Conservation (phyloP, 2,113 vertebrate species). For the Pseudopipra pipra region DNA sequence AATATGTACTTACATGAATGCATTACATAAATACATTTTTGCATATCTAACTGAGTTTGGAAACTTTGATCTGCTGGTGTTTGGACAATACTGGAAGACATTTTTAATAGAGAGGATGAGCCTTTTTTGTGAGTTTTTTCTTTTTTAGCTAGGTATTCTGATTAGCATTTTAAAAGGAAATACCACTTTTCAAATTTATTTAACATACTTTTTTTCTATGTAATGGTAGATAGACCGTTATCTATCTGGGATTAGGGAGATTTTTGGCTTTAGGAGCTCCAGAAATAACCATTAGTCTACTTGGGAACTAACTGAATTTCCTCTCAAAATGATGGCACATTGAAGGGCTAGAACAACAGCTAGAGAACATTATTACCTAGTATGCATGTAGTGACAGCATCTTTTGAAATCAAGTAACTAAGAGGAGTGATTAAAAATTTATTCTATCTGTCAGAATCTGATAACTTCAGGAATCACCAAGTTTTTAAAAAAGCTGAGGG, state of each 20-base stretch:
- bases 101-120: neutral
- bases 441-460: neutral
- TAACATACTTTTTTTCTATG: neutral
- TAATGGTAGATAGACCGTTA: neutral
- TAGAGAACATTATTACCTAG: neutral
- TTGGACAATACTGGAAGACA: neutral
- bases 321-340: neutral
- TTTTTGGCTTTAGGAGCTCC: neutral
- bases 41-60: neutral
- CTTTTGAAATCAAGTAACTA: neutral
- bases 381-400: rapidly evolving
- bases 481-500: neutral
- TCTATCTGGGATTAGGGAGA: neutral
- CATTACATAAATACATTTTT: neutral
- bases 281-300: neutral
- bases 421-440: neutral
- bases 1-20: neutral
- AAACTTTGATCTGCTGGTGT: neutral
- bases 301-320: neutral
- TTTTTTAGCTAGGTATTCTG: neutral
- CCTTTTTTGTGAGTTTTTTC: neutral
- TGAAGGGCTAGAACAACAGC: neutral
- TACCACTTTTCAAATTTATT: neutral
- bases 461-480: neutral
- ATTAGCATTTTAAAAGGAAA: neutral